These are phyloP conservation scores for Drosophila pachea DNA, from an alignment of 1,140 invertebrate genomes.

Conservation along the genomic window DNA sequence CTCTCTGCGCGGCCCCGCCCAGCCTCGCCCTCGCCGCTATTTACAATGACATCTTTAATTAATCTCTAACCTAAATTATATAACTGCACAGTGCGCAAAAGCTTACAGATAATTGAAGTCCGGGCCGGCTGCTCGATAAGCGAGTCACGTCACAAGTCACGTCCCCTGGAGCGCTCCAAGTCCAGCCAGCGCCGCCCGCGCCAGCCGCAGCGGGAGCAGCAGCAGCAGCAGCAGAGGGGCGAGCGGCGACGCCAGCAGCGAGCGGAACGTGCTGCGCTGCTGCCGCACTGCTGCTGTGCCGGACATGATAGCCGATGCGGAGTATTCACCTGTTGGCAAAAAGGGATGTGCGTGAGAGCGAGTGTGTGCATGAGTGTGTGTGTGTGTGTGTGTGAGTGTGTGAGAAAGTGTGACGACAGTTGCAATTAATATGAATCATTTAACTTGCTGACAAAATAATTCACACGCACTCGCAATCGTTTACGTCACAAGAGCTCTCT, in stretches of 20 bases:
- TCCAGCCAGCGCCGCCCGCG: constrained; percentile 16
- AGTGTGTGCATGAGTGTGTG: constrained; percentile 5
- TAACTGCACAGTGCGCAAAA: constrained; percentile 70
- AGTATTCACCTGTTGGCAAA: constrained; percentile 79
- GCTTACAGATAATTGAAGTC: constrained; percentile 75
- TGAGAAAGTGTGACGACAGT: constrained; percentile 42
- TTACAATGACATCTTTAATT: constrained; percentile 72
- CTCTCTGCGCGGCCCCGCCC: constrained; percentile 10
- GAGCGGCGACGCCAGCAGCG: constrained; percentile 45
- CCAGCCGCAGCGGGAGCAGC: constrained; percentile 32
- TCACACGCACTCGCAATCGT: constrained; percentile 40
- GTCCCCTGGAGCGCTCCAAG: constrained; percentile 16
- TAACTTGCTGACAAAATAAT: constrained; percentile 52
- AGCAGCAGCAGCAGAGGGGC: constrained; percentile 24
- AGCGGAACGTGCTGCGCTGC: constrained; percentile 47
- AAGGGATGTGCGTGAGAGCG: constrained; percentile 9
- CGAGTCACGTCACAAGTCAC: constrained; percentile 71
- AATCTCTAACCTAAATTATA: constrained; percentile 75
- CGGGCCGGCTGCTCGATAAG: constrained; percentile 51
- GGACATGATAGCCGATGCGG: constrained; percentile 78
- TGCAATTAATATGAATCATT: constrained; percentile 76
- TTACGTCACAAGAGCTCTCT: constrained; percentile 13
- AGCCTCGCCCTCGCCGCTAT: constrained; percentile 39
- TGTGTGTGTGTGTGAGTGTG: constrained; percentile 10
- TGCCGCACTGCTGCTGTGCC: constrained; percentile 31